Percentiles rank a stretch among this genome's conserved stretches.
phyloP scores from a whole-genome alignment of 2,888 invertebrate genomes.

The Noctuana brunneofusca region DNA sequence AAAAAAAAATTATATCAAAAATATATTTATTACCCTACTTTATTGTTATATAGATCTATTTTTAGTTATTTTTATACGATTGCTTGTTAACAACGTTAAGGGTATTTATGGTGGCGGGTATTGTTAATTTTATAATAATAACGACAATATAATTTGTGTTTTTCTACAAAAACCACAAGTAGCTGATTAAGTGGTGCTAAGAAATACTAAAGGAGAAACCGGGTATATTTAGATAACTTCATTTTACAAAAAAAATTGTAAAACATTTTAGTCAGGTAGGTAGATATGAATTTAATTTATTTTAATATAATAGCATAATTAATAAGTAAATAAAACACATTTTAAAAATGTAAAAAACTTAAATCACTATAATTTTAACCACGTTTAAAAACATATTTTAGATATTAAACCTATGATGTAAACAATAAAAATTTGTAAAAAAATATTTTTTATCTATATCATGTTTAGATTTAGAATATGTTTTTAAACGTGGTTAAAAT shows the following conservation, averaged over 20 bases:
- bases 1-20: too few relatives aligned
- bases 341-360: not conserved
- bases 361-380: not conserved
- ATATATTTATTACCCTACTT: not conserved
- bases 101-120: conserved; percentile 62
- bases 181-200: conserved; percentile 75
- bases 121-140: conserved; percentile 32
- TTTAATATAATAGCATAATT: not conserved
- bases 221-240: conserved; percentile 42
- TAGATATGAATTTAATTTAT: not conserved
- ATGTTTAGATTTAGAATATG: not conserved
- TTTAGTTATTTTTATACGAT: conserved; percentile 38
- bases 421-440: not conserved
- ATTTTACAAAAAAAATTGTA: conserved; percentile 38
- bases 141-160: not conserved
- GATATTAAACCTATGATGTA: not conserved
- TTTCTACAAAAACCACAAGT: conserved; percentile 22
- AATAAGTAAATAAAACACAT: not conserved
- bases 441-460: not conserved
- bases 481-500: not conserved
- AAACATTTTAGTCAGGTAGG: not conserved
- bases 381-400: not conserved
- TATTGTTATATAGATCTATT: not conserved
- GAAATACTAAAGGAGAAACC: conserved; percentile 47
- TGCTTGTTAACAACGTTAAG: conserved; percentile 63